Conservation (phyloP, 2,113 vertebrate genomes). For the Sylvia atricapilla region DNA sequence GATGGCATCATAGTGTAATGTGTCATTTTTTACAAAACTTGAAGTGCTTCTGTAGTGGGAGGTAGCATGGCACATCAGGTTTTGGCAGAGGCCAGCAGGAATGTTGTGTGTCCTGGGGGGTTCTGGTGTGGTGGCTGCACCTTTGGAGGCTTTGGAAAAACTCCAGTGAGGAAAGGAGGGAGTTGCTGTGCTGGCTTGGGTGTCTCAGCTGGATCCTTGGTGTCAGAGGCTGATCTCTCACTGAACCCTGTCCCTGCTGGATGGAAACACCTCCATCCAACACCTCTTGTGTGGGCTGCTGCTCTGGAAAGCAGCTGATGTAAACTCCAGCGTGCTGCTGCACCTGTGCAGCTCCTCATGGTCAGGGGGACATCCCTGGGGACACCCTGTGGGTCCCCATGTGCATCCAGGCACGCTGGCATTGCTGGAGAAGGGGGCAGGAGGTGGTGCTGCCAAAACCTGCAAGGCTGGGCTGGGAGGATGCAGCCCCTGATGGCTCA, state of each 20-base stretch:
- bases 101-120: neutral
- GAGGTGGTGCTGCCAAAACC: neutral
- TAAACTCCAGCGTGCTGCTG: neutral
- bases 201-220: fast-evolving
- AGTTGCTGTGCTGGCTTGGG: neutral
- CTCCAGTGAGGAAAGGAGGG: neutral
- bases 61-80: fast-evolving
- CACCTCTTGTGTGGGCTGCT: fast-evolving
- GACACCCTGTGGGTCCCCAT: fast-evolving
- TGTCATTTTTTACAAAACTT: neutral
- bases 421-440: neutral
- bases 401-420: neutral
- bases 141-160: neutral
- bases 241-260: neutral
- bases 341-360: fast-evolving
- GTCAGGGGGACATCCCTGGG: neutral
- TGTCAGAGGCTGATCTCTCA: neutral
- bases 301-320: neutral
- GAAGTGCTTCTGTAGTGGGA: neutral
- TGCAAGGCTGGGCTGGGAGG: neutral
- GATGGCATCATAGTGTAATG: neutral
- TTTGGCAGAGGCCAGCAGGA: fast-evolving
- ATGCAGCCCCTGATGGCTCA: neutral
- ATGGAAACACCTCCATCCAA: fast-evolving
- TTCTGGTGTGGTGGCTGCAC: neutral